Conservation (phyloP, 2,113 vertebrate genomes). For the Mohoua ochrocephala region DNA sequence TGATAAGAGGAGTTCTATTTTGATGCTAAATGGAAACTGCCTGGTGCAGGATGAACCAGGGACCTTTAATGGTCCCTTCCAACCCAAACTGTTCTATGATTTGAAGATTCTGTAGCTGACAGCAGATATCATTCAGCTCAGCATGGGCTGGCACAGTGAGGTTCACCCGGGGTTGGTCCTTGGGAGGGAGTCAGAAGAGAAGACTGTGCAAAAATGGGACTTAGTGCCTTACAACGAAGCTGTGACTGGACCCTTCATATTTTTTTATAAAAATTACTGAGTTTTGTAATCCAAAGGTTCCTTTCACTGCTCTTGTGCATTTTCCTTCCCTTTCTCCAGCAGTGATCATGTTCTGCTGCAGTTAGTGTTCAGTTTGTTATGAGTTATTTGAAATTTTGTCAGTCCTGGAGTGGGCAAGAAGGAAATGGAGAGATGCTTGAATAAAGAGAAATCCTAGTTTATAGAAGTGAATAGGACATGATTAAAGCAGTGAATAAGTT, state of each 20-base stretch:
- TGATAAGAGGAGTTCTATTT: background rate
- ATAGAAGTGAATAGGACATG: background rate
- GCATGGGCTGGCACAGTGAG: background rate
- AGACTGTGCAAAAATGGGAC: background rate
- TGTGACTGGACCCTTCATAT: background rate
- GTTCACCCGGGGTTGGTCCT: rapidly evolving
- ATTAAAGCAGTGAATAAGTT: slow-evolving; percentile 9
- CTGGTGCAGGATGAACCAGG: background rate
- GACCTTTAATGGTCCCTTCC: background rate
- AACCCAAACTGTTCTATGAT: background rate
- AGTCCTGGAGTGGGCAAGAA: background rate
- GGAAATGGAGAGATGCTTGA: background rate
- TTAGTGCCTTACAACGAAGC: background rate
- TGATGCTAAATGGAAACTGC: background rate
- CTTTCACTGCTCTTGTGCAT: background rate
- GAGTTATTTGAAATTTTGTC: background rate
- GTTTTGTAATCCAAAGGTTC: background rate
- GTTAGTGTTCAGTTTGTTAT: background rate
- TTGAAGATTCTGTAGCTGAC: background rate
- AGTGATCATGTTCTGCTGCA: background rate
- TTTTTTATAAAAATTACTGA: background rate
- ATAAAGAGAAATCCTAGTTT: background rate
- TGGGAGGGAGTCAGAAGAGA: background rate
- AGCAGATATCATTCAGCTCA: background rate
- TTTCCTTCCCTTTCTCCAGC: background rate